Evolutionary conservation across 2,888 invertebrate species (phyloP).

Genomic region (Brachyptera risi): DNA sequence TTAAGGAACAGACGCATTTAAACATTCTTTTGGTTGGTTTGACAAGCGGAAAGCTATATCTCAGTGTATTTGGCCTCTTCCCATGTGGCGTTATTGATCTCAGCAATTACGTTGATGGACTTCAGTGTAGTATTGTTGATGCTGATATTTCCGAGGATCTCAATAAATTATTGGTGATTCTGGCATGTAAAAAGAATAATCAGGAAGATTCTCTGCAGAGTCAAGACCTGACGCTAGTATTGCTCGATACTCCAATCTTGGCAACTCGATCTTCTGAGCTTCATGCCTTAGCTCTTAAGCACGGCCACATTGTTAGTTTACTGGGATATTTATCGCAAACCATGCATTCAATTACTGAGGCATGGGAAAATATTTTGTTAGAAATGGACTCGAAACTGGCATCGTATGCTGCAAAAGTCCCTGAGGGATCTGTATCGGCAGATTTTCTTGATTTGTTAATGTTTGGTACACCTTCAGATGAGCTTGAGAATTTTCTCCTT

Average conservation of each 20-base stretch:
- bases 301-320: constrained; percentile 67
- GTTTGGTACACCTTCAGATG: constrained; percentile 75
- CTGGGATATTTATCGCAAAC: constrained; percentile 68
- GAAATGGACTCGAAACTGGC: constrained; percentile 93
- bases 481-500: constrained; percentile 68
- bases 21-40: constrained; percentile 79
- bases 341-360: constrained; percentile 77
- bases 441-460: constrained; percentile 87
- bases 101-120: constrained; percentile 37
- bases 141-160: constrained; percentile 68
- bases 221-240: constrained; percentile 22
- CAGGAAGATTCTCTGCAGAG: not conserved
- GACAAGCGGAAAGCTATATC: constrained; percentile 63
- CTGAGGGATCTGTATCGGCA: constrained; percentile 79
- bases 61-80: constrained; percentile 82
- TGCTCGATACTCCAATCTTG: constrained; percentile 41
- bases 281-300: constrained; percentile 67
- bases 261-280: constrained; percentile 65
- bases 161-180: constrained; percentile 60
- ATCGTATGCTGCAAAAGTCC: constrained; percentile 76
- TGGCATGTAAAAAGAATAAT: constrained; percentile 14
- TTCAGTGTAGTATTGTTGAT: constrained; percentile 54
- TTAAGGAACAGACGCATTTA: constrained; percentile 57
- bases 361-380: constrained; percentile 90
- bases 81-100: constrained; percentile 68